Conservation (phyloP, 1,140 invertebrate genomes). For the Sipha flava region DNA sequence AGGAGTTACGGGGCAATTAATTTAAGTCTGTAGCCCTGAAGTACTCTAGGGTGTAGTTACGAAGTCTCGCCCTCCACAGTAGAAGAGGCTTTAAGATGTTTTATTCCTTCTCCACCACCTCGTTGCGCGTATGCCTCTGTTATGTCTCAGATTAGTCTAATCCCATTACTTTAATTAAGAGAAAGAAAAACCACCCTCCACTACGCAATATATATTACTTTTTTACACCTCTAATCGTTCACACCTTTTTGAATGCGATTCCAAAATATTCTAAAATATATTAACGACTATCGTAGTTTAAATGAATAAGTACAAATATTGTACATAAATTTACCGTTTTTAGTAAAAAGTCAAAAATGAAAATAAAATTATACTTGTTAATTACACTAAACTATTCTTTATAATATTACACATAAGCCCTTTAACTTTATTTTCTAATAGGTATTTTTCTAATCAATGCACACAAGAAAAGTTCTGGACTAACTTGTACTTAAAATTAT, state of each 20-base stretch:
- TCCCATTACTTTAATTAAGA: conserved; percentile 32
- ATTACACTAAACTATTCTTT: no score
- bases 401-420: no score
- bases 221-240: neutral
- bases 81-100: conserved; percentile 24
- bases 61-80: neutral
- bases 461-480: no score
- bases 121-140: neutral
- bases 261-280: neutral
- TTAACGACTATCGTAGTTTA: neutral
- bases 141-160: conserved; percentile 27
- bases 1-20: conserved; percentile 31
- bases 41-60: conserved; percentile 27
- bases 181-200: neutral
- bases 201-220: neutral
- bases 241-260: neutral
- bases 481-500: no score
- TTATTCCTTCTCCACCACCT: neutral
- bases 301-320: no score
- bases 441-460: no score
- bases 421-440: no score
- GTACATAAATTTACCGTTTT: no score
- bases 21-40: conserved; percentile 26
- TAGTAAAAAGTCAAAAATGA: no score
- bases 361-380: no score